Evolutionary conservation across 2,888 invertebrate genomes (phyloP), one percentile per base, ranked within the genome.

Genomic region (Prosopocoilus inquinatus): DNA sequence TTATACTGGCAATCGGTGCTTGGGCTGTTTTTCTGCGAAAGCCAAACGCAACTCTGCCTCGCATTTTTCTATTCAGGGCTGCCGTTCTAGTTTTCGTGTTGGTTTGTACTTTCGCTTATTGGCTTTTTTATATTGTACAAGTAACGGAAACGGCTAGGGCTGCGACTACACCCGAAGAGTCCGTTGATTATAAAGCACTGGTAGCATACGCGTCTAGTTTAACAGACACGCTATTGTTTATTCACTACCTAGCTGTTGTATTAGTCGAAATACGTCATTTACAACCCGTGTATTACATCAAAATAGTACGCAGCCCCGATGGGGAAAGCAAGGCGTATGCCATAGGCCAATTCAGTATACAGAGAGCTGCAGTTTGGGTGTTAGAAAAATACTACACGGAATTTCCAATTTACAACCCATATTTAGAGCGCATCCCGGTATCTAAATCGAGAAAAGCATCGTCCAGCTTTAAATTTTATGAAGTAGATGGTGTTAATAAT

Each of bases 71-170:
- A 46, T 94, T 94, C 72, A 84, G 96, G 67, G 91, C 95, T 0
- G 87, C 93, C 65, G 89, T 95, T n/a, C 79, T 96, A 56, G 85
- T 93, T 3, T 84, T 97, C 51, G 86, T 96, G 35, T 86, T 95
- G 38, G 87, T 99, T 9, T 91, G 96, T 75, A 91, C 92, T 60
- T 95, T 97, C 78, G 91, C 96, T 3, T 98, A 95, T 79, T 99
- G 99, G 98, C 81, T 99, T 12, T 99, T 99, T 79, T 99, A 97
- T 75, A 88, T 94, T 68, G 96, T 97, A 48, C 93, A 97, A 78
- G 85, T 89, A 51, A 89, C 89, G 0, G 90, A 90, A 75, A 88
- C 89, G 12, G 88, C 90, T 0, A 86, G 89, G 75, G 90, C 91
- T 51, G 84, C 90, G 5, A 87, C 88, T 0, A 87, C 89, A 50